A percentile compares a stretch with the other conserved stretches of the same genome.
Conservation (phyloP, 2,113 vertebrate genomes). For the Onychorhynchus coronatus region DNA sequence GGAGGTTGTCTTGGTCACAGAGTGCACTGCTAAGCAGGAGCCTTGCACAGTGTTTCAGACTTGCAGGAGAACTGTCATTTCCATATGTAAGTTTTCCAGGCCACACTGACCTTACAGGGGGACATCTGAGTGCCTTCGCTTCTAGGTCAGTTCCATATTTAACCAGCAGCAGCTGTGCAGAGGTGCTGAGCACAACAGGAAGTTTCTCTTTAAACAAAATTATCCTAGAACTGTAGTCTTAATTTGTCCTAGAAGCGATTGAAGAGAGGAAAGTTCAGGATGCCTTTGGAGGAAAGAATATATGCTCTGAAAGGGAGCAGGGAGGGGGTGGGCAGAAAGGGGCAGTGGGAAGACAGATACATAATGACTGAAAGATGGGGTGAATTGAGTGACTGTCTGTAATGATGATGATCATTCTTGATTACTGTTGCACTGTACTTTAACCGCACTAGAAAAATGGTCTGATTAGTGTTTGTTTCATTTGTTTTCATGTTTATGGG, state of each 20-base stretch:
- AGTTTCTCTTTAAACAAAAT: background rate
- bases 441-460: background rate
- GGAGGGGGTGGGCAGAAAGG: background rate
- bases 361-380: background rate
- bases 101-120: background rate
- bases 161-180: background rate
- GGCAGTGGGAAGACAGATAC: background rate
- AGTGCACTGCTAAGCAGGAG: background rate
- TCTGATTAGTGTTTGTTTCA: background rate
- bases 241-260: background rate
- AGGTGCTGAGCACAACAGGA: background rate
- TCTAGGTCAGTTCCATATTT: background rate
- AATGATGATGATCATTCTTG: background rate
- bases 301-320: background rate
- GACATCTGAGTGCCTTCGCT: background rate
- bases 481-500: background rate
- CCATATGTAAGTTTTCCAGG: background rate
- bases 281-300: background rate
- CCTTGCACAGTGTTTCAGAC: background rate
- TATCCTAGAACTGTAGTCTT: background rate
- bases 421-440: background rate
- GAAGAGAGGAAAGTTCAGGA: background rate
- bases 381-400: background rate
- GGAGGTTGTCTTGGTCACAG: background rate
- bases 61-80: background rate